These are phyloP conservation scores for Eptatretus atami DNA, from an alignment of 2,797 vertebrate species.

Conservation along the genomic window DNA sequence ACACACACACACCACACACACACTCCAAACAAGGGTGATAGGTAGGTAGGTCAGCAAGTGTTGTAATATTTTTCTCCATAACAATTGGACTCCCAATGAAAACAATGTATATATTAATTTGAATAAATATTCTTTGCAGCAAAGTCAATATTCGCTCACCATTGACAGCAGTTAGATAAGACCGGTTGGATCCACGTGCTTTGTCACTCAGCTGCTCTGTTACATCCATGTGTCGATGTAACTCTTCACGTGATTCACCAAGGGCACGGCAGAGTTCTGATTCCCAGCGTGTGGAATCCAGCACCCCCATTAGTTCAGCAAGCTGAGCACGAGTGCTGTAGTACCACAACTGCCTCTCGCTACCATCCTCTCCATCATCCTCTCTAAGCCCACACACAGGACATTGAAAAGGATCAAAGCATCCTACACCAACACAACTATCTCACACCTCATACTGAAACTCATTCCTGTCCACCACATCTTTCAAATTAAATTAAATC, in stretches of 20 bases:
- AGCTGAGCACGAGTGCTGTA: constrained; percentile 79
- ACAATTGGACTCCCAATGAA: too few species aligned
- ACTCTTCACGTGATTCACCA: constrained; percentile 56
- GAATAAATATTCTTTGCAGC: too few species aligned
- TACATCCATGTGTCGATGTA: constrained; percentile 67
- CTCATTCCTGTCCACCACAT: too few species aligned
- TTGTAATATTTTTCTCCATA: too few species aligned
- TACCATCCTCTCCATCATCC: constrained; percentile 57
- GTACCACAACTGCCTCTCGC: constrained; percentile 76
- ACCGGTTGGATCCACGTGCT: constrained; percentile 58
- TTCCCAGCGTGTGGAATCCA: constrained; percentile 73
- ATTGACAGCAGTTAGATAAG: constrained; percentile 51
- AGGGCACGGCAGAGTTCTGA: constrained; percentile 39
- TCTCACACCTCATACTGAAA: too few species aligned
- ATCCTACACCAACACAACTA: too few species aligned
- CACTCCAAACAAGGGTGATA: too few species aligned
- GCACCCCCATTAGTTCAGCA: constrained; percentile 41
- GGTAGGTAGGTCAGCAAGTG: too few species aligned
- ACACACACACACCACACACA: too few species aligned
- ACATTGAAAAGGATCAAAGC: too few species aligned
- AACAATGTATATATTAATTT: too few species aligned
- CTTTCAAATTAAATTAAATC: too few species aligned
- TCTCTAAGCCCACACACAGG: constrained; percentile 22
- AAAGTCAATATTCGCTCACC: constrained; percentile 18
- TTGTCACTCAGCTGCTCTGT: constrained; percentile 79